These are phyloP conservation scores for Sphaerophoria rueppellii DNA, from an alignment of 2,888 invertebrate genomes.

Conservation along the genomic window DNA sequence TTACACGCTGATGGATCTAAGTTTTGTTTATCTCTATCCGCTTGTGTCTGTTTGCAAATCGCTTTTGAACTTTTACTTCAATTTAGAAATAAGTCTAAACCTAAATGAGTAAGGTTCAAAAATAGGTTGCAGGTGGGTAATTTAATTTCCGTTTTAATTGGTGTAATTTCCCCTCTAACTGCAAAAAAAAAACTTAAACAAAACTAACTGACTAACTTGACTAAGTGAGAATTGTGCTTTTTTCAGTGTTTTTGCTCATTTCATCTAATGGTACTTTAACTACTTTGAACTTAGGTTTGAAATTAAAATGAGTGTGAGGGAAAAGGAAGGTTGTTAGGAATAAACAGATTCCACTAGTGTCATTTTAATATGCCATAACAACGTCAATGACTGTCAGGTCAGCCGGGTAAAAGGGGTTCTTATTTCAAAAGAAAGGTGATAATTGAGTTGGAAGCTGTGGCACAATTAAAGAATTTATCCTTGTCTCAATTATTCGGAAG, in stretches of 20 bases:
- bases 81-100: slow-evolving; percentile 18
- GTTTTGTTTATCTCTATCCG: slow-evolving; percentile 22
- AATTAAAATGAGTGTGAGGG: background rate
- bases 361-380: slow-evolving; percentile 34
- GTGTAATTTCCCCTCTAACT: slow-evolving; percentile 61
- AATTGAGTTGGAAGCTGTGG: background rate
- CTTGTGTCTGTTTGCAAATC: slow-evolving; percentile 54
- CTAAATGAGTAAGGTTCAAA: slow-evolving; percentile 54
- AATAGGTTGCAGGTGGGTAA: slow-evolving; percentile 70
- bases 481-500: background rate
- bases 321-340: background rate
- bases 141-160: slow-evolving; percentile 72
- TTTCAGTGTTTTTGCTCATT: slow-evolving; percentile 51
- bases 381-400: slow-evolving; percentile 51
- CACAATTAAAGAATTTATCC: background rate
- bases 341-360: slow-evolving; percentile 34
- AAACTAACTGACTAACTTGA: slow-evolving; percentile 29
- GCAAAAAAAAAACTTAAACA: background rate
- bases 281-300: slow-evolving; percentile 42
- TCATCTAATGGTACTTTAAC: slow-evolving; percentile 70
- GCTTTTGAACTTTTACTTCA: slow-evolving; percentile 47
- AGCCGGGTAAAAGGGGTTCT: background rate
- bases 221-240: slow-evolving; percentile 66
- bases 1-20: slow-evolving; percentile 4
- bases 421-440: background rate